Percentiles rank a stretch among this genome's conserved stretches.
phyloP scores from a whole-genome alignment of 2,113 vertebrate species.

The Strigops habroptila region DNA sequence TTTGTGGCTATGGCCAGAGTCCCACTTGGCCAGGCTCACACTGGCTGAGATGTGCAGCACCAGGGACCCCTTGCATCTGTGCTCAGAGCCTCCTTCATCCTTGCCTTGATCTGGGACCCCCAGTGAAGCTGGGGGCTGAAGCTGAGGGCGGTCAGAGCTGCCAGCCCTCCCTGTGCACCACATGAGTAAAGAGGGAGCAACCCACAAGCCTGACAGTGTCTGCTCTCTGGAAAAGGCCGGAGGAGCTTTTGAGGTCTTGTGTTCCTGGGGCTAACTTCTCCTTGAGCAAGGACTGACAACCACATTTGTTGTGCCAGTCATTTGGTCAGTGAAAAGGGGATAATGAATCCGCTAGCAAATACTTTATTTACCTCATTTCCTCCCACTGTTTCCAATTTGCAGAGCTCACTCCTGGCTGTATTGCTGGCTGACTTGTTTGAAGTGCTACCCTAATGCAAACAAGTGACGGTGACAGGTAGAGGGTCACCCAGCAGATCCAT shows the following conservation, averaged over 20 bases:
- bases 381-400: not conserved
- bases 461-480: not conserved
- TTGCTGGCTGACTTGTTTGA: not conserved
- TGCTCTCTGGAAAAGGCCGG: not conserved
- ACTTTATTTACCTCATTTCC: not conserved
- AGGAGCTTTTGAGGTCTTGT: not conserved
- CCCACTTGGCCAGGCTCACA: not conserved
- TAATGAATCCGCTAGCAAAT: not conserved
- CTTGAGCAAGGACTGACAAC: not conserved
- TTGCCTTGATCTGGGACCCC: not conserved
- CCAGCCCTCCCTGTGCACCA: not conserved
- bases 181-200: not conserved
- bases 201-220: not conserved
- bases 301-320: not conserved
- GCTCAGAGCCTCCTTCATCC: not conserved
- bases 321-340: not conserved
- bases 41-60: not conserved
- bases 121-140: not conserved
- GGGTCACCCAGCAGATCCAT: not conserved
- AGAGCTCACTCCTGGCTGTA: not conserved
- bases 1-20: not conserved
- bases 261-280: not conserved
- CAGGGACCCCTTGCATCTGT: not conserved
- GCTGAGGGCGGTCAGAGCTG: not conserved
- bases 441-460: not conserved